A percentile compares a stretch with the other conserved stretches of the same genome.
These are phyloP conservation scores for Microchrysa polita DNA, from an alignment of 2,888 invertebrate species.

Conservation along the genomic window DNA sequence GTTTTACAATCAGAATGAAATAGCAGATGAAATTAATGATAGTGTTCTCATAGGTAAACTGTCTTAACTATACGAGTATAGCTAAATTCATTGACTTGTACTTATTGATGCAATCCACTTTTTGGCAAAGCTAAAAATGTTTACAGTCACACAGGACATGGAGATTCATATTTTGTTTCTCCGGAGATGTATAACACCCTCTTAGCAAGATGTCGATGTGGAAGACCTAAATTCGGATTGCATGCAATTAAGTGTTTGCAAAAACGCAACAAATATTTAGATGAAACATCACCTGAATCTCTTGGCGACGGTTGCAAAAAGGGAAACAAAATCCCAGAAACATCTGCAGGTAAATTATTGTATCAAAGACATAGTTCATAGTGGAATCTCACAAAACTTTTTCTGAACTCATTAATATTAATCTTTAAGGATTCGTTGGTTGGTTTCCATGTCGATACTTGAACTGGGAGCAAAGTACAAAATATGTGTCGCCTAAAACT, in stretches of 20 bases:
- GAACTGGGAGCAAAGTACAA: constrained; percentile 60
- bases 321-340: constrained; percentile 54
- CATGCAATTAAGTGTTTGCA: constrained; percentile 62
- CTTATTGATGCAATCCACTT: no score
- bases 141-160: constrained; percentile 56
- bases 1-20: constrained; percentile 60
- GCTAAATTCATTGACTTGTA: not conserved
- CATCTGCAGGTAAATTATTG: constrained; percentile 56
- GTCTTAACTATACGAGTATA: not conserved
- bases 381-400: no score
- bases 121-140: constrained; percentile 42
- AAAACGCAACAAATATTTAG: constrained; percentile 55
- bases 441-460: constrained; percentile 54
- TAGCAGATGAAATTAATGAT: constrained; percentile 52
- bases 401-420: no score
- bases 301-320: not conserved
- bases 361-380: no score
- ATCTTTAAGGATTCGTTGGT: constrained; percentile 57
- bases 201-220: constrained; percentile 60
- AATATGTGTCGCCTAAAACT: constrained; percentile 59
- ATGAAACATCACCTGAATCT: not conserved
- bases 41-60: constrained; percentile 43
- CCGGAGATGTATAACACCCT: constrained; percentile 59
- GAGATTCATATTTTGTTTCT: constrained; percentile 59
- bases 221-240: constrained; percentile 56